Evolutionary conservation across 2,797 vertebrate genomes (phyloP), one percentile per base, ranked within the genome.

Genomic region (Leptodactylus fallax): DNA sequence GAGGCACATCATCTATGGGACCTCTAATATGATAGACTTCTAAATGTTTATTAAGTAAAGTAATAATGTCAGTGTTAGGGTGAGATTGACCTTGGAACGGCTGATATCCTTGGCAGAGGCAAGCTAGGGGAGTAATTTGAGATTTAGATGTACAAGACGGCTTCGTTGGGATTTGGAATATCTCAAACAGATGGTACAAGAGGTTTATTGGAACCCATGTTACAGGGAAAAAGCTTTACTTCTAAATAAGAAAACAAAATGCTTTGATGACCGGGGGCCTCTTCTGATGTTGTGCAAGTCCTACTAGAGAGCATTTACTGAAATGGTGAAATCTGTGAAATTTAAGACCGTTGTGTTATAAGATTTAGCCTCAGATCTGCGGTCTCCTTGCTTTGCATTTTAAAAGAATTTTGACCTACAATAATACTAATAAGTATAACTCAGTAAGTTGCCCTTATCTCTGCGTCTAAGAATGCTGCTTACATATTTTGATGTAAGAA

Each of bases 171-270:
- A 82, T 69, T 67, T 55, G 58, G 61, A n/a, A 72, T 83, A 83
- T 56, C 23, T 83, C 81, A 82, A 82, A 82, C 80, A 83, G 65
- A 83, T 83, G 49, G 81, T 83, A 71, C 6, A 23, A 83, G 61
- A 17, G 63, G 65, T 27, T 53, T 82, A 82, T 82, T 61, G 23
- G 47, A 53, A 51, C 21, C 60, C 61, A 53, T 49, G 61, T 65
- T 51, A 82, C 45, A 82, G 53, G 61, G 55, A 69, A 82, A 60
- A 82, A 69, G 61, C 21, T 23, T 49, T 82, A 53, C 19, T 61
- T 25, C 21, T 67, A 27, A 63, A 69, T 82, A 82, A 25, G 61
- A 67, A 53, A 65, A 69, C 80, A 82, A 82, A 69, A 65, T 82
- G 47, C 63, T 65, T 53, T 82, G 63, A 69, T 82, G 63, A 53